Evolutionary conservation across 53 echinoderm and acorn worm species (phyloP), one percentile per base, ranked within the genome.

Genomic region (Astropecten irregularis): DNA sequence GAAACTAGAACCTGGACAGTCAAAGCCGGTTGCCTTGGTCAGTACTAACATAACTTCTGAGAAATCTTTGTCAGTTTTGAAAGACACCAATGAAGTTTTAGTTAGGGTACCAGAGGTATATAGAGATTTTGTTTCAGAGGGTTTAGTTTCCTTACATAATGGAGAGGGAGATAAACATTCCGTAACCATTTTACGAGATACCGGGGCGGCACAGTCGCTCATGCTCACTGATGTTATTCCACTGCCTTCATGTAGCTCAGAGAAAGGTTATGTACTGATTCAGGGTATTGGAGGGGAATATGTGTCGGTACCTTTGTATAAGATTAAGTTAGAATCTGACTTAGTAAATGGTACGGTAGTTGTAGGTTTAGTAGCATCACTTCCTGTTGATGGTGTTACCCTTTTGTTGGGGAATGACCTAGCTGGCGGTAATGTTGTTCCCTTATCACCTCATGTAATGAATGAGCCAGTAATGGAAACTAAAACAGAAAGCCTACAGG

Each of bases 381-480:
- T 88, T 66, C 92, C 88, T 3, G 28, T 84, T 1, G 63, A 85
- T 4, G 88, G 85, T 21, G 82, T 88, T 34, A 76, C 55, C 21
- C 57, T 88, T 73, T 68, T 88, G 4, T 44, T 92, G 18, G 88
- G 83, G 22, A 86, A 86, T 86, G 86, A 86, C 48, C 47, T 86
- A 44, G 72, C 65, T 37, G 82, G 73, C 71, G 90, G 46, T 6
- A 57, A 65, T 0, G 81, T 85, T 9, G 25, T 58, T 46, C 20
- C 29, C 42, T 76, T 40, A 3, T 84, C 53, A 3, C 48, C 37
- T 25, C 47, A 33, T 59, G 51, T 31, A 3, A 50, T 18, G 46
- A 59, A 70, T 30, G 21, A 42, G 69, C 57, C 35, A 46, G 26
- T 18, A 16, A 18, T 35, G 2, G 31, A 1, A 49, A 40, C 20